These are phyloP conservation scores for Numenius arquata DNA, from an alignment of 2,113 vertebrate genomes.

Conservation along the genomic window DNA sequence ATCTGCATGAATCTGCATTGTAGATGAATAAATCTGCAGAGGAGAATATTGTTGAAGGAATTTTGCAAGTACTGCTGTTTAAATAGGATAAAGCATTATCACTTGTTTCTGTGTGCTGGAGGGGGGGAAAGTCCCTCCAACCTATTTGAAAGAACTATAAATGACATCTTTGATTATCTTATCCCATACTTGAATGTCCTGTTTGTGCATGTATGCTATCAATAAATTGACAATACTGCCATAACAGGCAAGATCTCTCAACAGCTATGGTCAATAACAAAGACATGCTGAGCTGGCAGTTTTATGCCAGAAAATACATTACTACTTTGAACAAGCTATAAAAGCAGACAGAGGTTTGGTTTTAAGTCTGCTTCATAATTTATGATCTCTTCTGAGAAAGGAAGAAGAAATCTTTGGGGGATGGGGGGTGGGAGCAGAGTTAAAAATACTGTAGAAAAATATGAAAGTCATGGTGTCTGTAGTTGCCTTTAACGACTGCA, in stretches of 20 bases:
- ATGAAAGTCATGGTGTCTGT: not conserved
- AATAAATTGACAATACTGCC: not conserved
- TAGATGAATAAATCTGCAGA: conserved; percentile 18
- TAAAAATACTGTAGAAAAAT: not conserved
- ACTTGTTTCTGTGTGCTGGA: not conserved
- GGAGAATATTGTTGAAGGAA: not conserved
- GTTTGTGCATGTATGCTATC: not conserved
- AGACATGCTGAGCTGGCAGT: not conserved
- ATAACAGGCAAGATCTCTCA: not conserved
- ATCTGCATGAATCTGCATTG: not conserved
- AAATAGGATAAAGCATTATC: not conserved
- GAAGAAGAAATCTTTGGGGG: not conserved
- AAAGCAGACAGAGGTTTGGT: not conserved
- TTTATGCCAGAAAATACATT: not conserved
- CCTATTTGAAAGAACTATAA: not conserved
- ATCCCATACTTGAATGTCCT: not conserved
- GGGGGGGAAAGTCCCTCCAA: not conserved
- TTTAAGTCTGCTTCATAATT: not conserved
- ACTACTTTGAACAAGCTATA: not conserved
- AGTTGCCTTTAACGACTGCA: not conserved
- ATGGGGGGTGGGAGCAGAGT: not conserved
- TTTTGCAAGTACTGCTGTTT: conserved; percentile 3
- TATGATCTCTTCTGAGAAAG: not conserved
- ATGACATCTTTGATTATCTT: not conserved
- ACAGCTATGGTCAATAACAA: not conserved